These are phyloP conservation scores for Drosophila persimilis DNA, from an alignment of 1,140 invertebrate species.

Conservation along the genomic window DNA sequence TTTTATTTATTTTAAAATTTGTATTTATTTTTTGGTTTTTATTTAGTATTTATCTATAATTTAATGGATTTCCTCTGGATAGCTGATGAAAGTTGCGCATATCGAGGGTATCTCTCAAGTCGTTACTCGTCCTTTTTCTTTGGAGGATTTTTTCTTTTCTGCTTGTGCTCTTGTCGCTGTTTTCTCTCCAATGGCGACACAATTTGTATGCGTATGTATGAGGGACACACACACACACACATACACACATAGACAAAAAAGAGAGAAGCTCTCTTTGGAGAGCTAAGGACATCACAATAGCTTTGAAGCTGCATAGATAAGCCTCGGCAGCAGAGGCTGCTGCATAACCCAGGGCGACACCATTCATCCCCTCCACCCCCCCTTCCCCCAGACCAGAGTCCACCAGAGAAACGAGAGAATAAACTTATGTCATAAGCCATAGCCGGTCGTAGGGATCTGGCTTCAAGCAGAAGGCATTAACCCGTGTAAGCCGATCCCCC, in stretches of 20 bases:
- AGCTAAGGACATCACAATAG: slow-evolving; percentile 70
- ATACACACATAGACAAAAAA: slow-evolving; percentile 15
- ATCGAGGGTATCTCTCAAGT: no score
- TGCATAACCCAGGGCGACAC: slow-evolving; percentile 70
- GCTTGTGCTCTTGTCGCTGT: slow-evolving; percentile 47
- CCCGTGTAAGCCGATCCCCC: slow-evolving; percentile 49
- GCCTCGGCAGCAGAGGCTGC: slow-evolving; percentile 46
- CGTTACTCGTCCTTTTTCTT: not conserved
- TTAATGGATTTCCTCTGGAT: no score
- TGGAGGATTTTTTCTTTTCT: slow-evolving; percentile 4
- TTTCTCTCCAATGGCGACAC: slow-evolving; percentile 60
- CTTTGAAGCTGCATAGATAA: slow-evolving; percentile 80
- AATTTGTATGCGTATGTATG: slow-evolving; percentile 36
- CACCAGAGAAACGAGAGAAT: slow-evolving; percentile 31
- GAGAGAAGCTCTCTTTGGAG: slow-evolving; percentile 18
- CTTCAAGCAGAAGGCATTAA: slow-evolving; percentile 36
- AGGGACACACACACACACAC: not conserved
- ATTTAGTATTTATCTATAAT: no score
- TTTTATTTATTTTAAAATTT: no score
- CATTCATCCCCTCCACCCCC: not conserved
- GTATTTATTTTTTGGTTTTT: no score
- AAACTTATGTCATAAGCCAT: slow-evolving; percentile 67
- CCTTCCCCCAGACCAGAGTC: not conserved
- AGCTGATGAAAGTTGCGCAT: no score
- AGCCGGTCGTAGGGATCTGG: slow-evolving; percentile 20